These are phyloP conservation scores for Trypoxylon attenuatum DNA, from an alignment of 2,888 invertebrate species.

Conservation along the genomic window DNA sequence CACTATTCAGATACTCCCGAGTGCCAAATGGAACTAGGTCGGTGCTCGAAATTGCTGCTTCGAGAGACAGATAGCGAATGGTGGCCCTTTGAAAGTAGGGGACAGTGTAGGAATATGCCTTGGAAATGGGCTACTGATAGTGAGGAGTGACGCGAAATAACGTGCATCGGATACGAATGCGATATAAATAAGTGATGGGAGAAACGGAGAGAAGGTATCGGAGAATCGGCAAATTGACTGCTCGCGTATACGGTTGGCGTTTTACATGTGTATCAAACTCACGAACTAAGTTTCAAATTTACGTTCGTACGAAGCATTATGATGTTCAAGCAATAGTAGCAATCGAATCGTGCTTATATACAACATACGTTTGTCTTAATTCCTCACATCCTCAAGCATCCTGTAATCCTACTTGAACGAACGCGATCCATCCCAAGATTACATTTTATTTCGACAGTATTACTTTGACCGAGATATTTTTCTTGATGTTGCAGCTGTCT, in stretches of 20 bases:
- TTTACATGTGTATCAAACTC: conserved; percentile 25
- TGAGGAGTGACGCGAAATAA: conserved; percentile 4
- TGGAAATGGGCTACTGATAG: conserved; percentile 7
- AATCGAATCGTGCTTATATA: conserved; percentile 15
- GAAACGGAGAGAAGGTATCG: conserved; percentile 3
- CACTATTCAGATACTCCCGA: conserved; percentile 63
- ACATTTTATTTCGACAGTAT: conserved; percentile 55
- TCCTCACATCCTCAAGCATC: background rate
- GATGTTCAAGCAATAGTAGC: conserved; percentile 22
- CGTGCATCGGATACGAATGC: conserved; percentile 1
- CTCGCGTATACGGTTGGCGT: conserved; percentile 23
- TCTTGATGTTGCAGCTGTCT: conserved; percentile 45
- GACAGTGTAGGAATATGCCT: background rate
- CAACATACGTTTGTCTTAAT: background rate
- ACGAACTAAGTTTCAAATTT: conserved; percentile 24
- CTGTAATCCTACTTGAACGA: background rate
- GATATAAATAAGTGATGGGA: background rate
- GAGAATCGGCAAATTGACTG: conserved; percentile 20
- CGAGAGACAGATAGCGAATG: conserved; percentile 4
- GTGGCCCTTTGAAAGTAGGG: background rate
- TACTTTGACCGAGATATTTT: conserved; percentile 40
- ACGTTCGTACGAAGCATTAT: conserved; percentile 21
- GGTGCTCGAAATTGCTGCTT: conserved; percentile 26
- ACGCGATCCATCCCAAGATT: conserved; percentile 5
- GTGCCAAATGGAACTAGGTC: conserved; percentile 62